phyloP scores from a whole-genome alignment of 2,888 invertebrate genomes.

The Kryphioiulus occultus region DNA sequence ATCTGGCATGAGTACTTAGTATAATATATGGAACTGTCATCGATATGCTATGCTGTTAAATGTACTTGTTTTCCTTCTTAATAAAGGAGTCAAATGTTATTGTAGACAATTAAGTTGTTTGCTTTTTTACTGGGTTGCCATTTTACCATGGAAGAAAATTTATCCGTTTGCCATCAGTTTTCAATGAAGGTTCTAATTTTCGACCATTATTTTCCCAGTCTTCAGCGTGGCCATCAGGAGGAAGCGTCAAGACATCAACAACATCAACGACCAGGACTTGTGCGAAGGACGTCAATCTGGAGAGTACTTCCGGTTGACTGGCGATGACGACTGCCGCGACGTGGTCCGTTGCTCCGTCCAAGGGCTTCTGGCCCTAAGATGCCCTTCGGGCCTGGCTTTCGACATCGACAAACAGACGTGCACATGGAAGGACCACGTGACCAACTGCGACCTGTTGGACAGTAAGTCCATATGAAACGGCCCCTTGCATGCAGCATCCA shows the following conservation, averaged over 20 bases:
- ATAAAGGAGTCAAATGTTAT: too few species aligned
- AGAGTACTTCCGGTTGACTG: constrained; percentile 91
- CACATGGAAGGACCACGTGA: constrained; percentile 93
- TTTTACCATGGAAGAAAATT: too few species aligned
- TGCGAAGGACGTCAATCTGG: constrained; percentile 95
- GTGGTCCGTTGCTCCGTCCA: constrained; percentile 83
- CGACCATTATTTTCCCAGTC: not conserved
- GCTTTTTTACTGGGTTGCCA: too few species aligned
- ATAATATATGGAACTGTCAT: not conserved
- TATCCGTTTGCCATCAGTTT: too few species aligned
- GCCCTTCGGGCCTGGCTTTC: constrained; percentile 90
- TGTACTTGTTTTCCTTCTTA: too few species aligned
- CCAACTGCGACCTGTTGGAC: constrained; percentile 88
- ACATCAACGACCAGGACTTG: constrained; percentile 74
- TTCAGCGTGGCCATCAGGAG: not conserved
- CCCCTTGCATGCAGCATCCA: not conserved
- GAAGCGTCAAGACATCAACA: constrained; percentile 51
- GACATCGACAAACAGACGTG: constrained; percentile 95
- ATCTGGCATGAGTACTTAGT: too few species aligned
- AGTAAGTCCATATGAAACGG: constrained; percentile 69
- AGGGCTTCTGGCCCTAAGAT: constrained; percentile 92
- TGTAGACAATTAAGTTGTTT: too few species aligned
- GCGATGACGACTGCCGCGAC: constrained; percentile 91
- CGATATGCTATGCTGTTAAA: not conserved
- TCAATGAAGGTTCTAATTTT: too few species aligned